These are phyloP conservation scores for Empis livida DNA, from an alignment of 2,888 invertebrate genomes.

Conservation along the genomic window DNA sequence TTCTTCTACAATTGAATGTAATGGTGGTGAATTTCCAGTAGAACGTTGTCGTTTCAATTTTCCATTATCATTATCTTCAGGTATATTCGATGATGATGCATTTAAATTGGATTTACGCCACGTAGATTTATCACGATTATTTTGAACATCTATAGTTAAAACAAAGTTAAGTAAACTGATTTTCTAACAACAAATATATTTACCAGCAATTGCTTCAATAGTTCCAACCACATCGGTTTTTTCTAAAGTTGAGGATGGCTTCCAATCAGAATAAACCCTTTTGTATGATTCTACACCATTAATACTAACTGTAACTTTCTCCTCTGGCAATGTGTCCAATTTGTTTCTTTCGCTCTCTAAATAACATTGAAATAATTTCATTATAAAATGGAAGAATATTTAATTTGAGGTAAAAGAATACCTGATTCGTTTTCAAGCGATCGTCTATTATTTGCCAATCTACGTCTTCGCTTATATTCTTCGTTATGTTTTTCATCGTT, in stretches of 20 bases:
- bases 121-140: constrained; percentile 50
- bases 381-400: no score
- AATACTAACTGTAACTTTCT: constrained; percentile 32
- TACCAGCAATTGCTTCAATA: constrained; percentile 79
- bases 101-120: constrained; percentile 50
- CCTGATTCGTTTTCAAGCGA: constrained; percentile 79
- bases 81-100: constrained; percentile 37
- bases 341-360: constrained; percentile 66
- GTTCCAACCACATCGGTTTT: constrained; percentile 71
- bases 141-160: constrained; percentile 28
- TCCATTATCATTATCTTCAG: constrained; percentile 39
- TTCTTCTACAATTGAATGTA: constrained; percentile 50
- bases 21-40: constrained; percentile 35
- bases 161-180: constrained; percentile 4
- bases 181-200: neutral
- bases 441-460: constrained; percentile 56
- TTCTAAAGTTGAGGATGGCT: constrained; percentile 63
- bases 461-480: constrained; percentile 51
- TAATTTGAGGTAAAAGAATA: constrained; percentile 22
- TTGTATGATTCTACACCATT: constrained; percentile 40
- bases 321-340: constrained; percentile 64
- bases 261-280: constrained; percentile 64
- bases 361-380: neutral
- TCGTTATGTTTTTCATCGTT: constrained; percentile 62
- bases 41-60: constrained; percentile 41